Percentiles rank a stretch among this genome's conserved stretches.
Evolutionary conservation across 2,888 invertebrate genomes (phyloP).

Genomic region (Agrotis clavis): DNA sequence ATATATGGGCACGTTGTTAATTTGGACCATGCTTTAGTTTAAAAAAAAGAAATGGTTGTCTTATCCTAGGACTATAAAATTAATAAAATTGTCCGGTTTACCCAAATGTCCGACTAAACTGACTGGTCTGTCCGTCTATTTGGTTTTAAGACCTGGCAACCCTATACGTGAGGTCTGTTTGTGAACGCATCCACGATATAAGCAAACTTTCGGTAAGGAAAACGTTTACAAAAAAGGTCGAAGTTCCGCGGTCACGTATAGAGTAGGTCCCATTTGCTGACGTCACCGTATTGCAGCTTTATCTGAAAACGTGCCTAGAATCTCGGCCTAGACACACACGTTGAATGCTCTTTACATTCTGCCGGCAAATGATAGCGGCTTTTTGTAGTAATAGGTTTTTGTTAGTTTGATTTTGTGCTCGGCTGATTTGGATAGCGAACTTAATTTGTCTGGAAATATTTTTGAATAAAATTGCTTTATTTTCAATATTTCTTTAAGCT

Average conservation of each 20-base stretch:
- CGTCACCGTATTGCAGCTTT: constrained; percentile 53
- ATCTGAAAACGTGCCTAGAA: constrained; percentile 61
- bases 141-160: no score
- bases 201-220: constrained; percentile 17
- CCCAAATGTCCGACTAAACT: no score
- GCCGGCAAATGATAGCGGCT: constrained; percentile 29
- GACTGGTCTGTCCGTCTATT: no score
- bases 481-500: no score
- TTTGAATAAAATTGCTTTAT: not conserved
- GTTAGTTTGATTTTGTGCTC: constrained; percentile 13
- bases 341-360: constrained; percentile 48
- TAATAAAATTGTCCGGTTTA: no score
- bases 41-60: no score
- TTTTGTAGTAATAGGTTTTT: constrained; percentile 30
- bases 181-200: constrained; percentile 23
- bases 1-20: no score
- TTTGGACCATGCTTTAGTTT: no score
- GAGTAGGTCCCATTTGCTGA: constrained; percentile 55
- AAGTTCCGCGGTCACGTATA: constrained; percentile 48
- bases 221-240: constrained; percentile 47
- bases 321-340: constrained; percentile 27
- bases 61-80: no score
- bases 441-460: not conserved
- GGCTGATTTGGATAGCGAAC: constrained; percentile 22
- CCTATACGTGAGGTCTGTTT: not conserved